Evolutionary conservation across 2,888 invertebrate species (phyloP).

Genomic region (Lordiphosa fenestrarum): DNA sequence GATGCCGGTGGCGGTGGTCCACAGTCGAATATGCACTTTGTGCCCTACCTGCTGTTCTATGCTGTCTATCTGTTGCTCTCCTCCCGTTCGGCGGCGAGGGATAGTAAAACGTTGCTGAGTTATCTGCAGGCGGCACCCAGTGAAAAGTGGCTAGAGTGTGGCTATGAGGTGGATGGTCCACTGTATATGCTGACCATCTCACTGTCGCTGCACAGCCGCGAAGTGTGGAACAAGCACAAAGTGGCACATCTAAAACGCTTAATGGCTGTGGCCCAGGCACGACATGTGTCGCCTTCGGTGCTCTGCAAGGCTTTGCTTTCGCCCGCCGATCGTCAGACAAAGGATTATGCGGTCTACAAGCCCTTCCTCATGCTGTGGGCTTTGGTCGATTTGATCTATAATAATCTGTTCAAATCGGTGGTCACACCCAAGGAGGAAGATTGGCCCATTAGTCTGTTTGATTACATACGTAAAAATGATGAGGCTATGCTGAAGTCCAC

Average conservation of each 20-base stretch:
- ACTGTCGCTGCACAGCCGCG: conserved; percentile 88
- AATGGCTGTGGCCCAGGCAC: conserved; percentile 88
- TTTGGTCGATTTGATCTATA: conserved; percentile 91
- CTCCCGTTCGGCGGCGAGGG: conserved; percentile 88
- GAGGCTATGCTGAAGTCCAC: conserved; percentile 93
- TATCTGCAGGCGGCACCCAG: conserved; percentile 85
- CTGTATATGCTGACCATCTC: conserved; percentile 93
- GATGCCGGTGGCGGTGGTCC: conserved; percentile 98
- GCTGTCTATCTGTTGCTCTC: conserved; percentile 96
- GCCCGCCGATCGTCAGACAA: conserved; percentile 81
- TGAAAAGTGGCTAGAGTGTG: conserved; percentile 88
- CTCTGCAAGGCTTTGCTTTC: conserved; percentile 81
- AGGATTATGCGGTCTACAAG: conserved; percentile 91
- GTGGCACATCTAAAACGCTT: conserved; percentile 88
- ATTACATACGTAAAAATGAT: conserved; percentile 96
- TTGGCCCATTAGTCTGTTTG: conserved; percentile 94
- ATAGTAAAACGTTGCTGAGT: conserved; percentile 88
- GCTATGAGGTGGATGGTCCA: conserved; percentile 95
- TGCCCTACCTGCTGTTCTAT: conserved; percentile 96
- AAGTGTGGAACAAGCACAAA: conserved; percentile 88
- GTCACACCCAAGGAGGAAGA: conserved; percentile 89
- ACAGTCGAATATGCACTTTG: conserved; percentile 97
- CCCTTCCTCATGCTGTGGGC: conserved; percentile 92
- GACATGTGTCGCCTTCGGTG: conserved; percentile 84
- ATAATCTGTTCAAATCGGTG: conserved; percentile 91